A percentile compares a stretch with the other conserved stretches of the same genome.
phyloP scores from a whole-genome alignment of 2,797 vertebrate species.

The Manis crassicaudata region DNA sequence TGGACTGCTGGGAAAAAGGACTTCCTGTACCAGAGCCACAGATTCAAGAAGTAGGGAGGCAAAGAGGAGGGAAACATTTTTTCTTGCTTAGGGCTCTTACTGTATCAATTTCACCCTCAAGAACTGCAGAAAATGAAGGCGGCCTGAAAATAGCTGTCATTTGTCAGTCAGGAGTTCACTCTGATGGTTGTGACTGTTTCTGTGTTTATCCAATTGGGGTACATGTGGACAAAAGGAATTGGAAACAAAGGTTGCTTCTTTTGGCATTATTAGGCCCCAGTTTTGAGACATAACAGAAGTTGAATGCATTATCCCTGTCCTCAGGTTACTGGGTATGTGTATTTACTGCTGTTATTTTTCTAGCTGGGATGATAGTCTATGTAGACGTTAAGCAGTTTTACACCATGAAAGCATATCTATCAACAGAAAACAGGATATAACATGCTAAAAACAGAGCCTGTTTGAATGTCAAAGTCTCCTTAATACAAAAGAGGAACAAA shows the following conservation, averaged over 20 bases:
- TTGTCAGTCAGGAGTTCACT: background rate
- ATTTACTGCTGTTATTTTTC: slow-evolving; percentile 1
- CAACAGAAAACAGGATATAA: slow-evolving; percentile 54
- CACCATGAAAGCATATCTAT: background rate
- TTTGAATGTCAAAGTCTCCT: slow-evolving; percentile 24
- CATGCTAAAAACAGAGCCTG: slow-evolving; percentile 25
- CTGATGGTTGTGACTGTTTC: background rate
- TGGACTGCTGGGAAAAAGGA: background rate
- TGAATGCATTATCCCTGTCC: background rate
- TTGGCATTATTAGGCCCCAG: background rate
- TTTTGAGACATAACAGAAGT: background rate
- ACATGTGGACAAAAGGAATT: background rate
- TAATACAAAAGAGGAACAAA: slow-evolving; percentile 65
- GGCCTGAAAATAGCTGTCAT: background rate
- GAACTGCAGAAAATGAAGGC: background rate
- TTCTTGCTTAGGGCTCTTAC: background rate
- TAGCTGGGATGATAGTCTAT: background rate
- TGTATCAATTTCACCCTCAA: background rate
- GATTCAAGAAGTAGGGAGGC: background rate
- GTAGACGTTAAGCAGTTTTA: background rate
- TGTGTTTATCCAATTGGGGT: background rate
- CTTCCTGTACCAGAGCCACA: background rate
- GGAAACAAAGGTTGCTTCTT: background rate
- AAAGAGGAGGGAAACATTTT: background rate
- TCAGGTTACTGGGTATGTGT: background rate